Percentiles rank a stretch among this genome's conserved stretches.
These are phyloP conservation scores for Channa maculata DNA, from an alignment of 2,113 vertebrate genomes.

Conservation along the genomic window DNA sequence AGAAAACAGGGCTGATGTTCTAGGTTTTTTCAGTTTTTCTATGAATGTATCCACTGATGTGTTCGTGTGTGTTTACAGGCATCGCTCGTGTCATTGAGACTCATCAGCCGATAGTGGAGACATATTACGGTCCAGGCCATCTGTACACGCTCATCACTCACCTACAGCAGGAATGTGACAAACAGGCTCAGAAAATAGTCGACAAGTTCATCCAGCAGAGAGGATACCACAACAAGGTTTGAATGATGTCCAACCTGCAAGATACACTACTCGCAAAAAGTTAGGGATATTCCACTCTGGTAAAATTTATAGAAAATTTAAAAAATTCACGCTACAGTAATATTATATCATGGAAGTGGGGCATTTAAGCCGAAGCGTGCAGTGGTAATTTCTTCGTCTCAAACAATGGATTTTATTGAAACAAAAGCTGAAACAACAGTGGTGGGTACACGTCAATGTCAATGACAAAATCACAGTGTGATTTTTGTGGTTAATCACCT, in stretches of 20 bases:
- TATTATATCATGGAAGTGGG: too few relatives aligned
- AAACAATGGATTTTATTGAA: too few relatives aligned
- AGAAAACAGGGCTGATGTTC: slow-evolving; percentile 24
- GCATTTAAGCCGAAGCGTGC: too few relatives aligned
- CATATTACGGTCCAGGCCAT: slow-evolving; percentile 95
- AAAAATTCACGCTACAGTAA: too few relatives aligned
- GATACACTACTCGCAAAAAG: too few relatives aligned
- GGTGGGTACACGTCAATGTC: too few relatives aligned
- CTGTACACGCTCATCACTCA: slow-evolving; percentile 94
- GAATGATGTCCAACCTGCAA: background rate
- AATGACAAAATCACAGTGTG: too few relatives aligned
- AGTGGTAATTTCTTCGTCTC: too few relatives aligned
- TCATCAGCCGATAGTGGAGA: slow-evolving; percentile 97
- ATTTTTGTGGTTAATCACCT: too few relatives aligned
- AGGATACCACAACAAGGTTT: slow-evolving; percentile 93
- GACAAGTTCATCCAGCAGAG: slow-evolving; percentile 95
- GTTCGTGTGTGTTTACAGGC: slow-evolving; percentile 78
- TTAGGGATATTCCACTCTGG: too few relatives aligned
- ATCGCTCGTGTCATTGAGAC: slow-evolving; percentile 97
- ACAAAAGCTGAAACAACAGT: too few relatives aligned
- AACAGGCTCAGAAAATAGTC: slow-evolving; percentile 93
- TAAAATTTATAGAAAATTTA: too few relatives aligned
- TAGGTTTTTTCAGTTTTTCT: background rate
- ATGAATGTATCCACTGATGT: background rate
- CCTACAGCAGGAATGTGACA: slow-evolving; percentile 95